Base-by-base conservation (phyloP, 2,888 invertebrate genomes). In the Iphiclides podalirius region DNA sequence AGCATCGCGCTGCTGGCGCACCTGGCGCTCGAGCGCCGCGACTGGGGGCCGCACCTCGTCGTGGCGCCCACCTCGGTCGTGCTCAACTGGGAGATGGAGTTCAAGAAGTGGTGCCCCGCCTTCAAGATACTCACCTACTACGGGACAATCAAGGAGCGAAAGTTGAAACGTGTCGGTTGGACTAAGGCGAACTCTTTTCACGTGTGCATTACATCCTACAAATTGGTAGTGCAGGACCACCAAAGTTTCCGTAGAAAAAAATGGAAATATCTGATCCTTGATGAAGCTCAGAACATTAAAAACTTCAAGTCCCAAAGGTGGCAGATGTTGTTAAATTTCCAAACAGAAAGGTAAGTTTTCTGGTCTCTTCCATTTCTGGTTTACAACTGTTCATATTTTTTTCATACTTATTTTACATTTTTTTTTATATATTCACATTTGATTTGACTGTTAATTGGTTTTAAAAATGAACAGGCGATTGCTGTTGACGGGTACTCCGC, bases 21-120 rank as follows among this genome's bases (percentile, higher is more conserved):
- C 89, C 89, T 98, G 60, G 98, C 98, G 14, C 96, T 96, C 66
- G 97, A 96, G 69, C 94, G 94, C 70, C 92, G 90, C 60, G 94
- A 97, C 74, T 99, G 99, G 99, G 99, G 99, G 23, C 99, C 99
- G 46, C 99, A 99, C 91, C 91, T 99, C 15, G 98, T 99, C 61
- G 96, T 99, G 55, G 99, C 99, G 60, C 99, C 99, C 52, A 99
- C 99, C 11, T 98, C 98, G 59, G 99, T 99, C 42, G 98, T 99
- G 95, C 91, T 99, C 54, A 99, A 99, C 88, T 99, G 99, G 99
- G 99, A 99, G 90, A 97, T 99, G 96, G 99, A 99, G 85, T 96
- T 98, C 73, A 99, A 99, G 84, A 99, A 99, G 82, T 99, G 99
- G 99, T 99, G 98, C 81, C 99, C 99, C 0, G 97, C 96, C 43